Evolutionary conservation across 2,888 invertebrate genomes (phyloP), one percentile per base, ranked within the genome.

Genomic region (Caenorhabditis panamensis): DNA sequence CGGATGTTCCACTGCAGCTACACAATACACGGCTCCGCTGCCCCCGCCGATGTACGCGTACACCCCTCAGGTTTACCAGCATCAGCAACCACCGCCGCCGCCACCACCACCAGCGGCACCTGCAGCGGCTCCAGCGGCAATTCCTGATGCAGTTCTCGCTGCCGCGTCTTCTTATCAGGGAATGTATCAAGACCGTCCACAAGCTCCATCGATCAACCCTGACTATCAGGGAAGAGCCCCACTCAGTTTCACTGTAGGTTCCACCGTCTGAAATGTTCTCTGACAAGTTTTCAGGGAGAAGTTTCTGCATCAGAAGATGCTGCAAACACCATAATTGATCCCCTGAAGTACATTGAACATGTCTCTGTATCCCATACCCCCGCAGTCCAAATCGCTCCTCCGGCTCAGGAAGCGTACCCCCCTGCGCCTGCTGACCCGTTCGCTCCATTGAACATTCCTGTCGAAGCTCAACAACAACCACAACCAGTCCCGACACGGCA

Each of bases 321-420:
- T 2, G 54, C 72, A 8, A 72, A 75, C 36, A 67, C 75, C 8
- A 59, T 75, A 1, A 31, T 78, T 11, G 71, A 79, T 11, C 79
- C 79, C 2, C 36, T 73, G 16, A 67, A 79, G 26, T 79, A 79
- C 61, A 66, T 79, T 16, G 79, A 79, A 41, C 79, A 79, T 44
- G 79, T 79, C 1, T 79, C 79, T 0, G 68, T 79, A 0, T 79
- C 79, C 4, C 79, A 79, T 20, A 66, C 71, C 18, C 76, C 75
- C 16, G 53, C 75, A 6, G 37, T 66, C 11, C 56, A 56, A 63
- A 54, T 56, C 20, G 62, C 26, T 26, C 41, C 62, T n/a, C 63
- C 63, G n/a, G 58, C 51, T 44, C 66, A 66, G 22, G 75, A 75
- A 47, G 20, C 61, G n/a, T 66, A 75, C 13, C 75, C 59, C 1